phyloP scores from a whole-genome alignment of 2,888 invertebrate genomes.

The Diadegma fenestrale region DNA sequence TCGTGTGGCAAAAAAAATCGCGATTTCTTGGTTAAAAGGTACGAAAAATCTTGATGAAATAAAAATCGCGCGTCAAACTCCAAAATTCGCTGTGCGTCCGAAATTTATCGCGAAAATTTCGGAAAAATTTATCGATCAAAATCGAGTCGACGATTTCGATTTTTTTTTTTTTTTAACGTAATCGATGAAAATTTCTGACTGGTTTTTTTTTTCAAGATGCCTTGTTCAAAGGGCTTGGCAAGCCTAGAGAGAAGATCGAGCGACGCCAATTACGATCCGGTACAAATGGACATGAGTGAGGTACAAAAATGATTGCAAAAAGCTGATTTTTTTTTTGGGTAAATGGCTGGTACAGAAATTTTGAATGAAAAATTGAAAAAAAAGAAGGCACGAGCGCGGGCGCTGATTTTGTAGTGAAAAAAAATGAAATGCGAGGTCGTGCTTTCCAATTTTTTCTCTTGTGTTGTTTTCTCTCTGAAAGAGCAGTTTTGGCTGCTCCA shows the following conservation, averaged over 20 bases:
- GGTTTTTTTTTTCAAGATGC: constrained; percentile 60
- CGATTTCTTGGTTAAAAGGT: background rate
- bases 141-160: background rate
- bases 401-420: constrained; percentile 8
- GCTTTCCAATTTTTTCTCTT: constrained; percentile 65
- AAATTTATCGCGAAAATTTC: background rate
- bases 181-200: background rate
- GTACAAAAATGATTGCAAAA: constrained; percentile 84
- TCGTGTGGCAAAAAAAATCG: background rate
- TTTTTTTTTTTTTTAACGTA: background rate
- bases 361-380: constrained; percentile 7
- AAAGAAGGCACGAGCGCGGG: constrained; percentile 16
- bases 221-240: constrained; percentile 75
- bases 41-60: background rate
- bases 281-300: constrained; percentile 93
- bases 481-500: background rate
- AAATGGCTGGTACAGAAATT: background rate
- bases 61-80: background rate
- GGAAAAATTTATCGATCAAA: too few species aligned
- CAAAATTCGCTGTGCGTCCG: background rate
- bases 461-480: constrained; percentile 32
- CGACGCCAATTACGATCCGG: constrained; percentile 91
- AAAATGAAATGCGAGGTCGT: constrained; percentile 58
- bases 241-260: constrained; percentile 84
- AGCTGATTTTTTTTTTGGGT: constrained; percentile 51